Base-by-base conservation (phyloP, 23 tunicate genomes). In the Oikopleura albicans region DNA sequence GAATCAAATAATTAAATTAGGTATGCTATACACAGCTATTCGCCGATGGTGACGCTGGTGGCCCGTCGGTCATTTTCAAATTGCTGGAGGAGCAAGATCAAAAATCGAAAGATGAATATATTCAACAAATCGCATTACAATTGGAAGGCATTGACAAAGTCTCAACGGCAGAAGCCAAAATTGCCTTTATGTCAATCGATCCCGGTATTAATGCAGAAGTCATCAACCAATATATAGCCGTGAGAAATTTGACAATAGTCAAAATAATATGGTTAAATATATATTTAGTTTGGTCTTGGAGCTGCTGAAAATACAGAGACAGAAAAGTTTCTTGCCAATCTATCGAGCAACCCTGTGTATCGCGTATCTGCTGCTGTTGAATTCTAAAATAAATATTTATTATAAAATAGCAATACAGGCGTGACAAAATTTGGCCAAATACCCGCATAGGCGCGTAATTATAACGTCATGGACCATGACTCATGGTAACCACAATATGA, bases 141-240 rank as follows among this genome's bases (percentile, higher is more conserved):
- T 31, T 71, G 2, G 79, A 71, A 71, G 79, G 79, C 28, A 71
- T 71, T 12, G 79, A 71, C 37, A 12, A 34, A 22, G 79, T 71
- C 4, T 16, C 34, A 16, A 4, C 37, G 28, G 33, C 79, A 12
- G 79, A 71, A 31, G 79, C 79, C 28, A 71, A 71, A 29, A 71
- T 71, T 71, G 79, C 79, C 4, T 71, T 71, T 71, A 71, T 71
- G 79, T 71, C 79, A 16, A 29, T 71, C 79, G 79, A 71, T 71
- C 79, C 79, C 35, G 79, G 79, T 22, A 71, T 71, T 2, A 71
- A 71, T 71, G 79, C 79, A 4, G 37, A 71, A 16, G 4, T 71
- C 37, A 71, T 71, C 79, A 71, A 71, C 35, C 27, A 71, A 31
- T 71, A 71, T 29, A 71, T 71, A 34, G 31, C 28, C 37, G 79